phyloP scores from a whole-genome alignment of 2,113 vertebrate species.

The rabbit (Oryctolagus cuniculus) region DNA sequence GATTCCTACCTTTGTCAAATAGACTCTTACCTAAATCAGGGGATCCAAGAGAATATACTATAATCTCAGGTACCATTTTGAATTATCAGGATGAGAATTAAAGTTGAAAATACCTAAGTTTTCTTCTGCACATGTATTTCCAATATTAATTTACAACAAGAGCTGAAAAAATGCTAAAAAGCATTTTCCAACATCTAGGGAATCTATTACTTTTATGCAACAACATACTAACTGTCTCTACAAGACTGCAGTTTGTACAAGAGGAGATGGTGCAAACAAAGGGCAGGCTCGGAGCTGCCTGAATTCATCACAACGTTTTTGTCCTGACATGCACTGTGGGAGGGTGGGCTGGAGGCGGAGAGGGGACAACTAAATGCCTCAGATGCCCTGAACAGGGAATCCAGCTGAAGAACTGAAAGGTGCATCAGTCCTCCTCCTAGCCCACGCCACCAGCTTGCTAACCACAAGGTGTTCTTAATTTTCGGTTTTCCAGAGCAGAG shows the following conservation, averaged over 20 bases:
- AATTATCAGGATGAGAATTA: neutral
- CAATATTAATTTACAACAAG: conserved; percentile 44
- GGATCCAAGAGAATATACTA: neutral
- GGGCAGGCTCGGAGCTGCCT: conserved; percentile 67
- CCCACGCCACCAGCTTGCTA: neutral
- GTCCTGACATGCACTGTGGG: conserved; percentile 42
- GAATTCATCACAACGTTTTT: conserved; percentile 78
- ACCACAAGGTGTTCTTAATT: conserved; percentile 14
- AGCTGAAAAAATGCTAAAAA: neutral
- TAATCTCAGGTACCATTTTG: neutral
- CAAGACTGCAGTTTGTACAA: conserved; percentile 79
- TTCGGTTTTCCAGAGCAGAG: conserved; percentile 63
- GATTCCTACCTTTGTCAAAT: neutral
- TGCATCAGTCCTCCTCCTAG: neutral
- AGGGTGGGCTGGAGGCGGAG: conserved; percentile 44
- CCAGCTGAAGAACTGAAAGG: neutral
- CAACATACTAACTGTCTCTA: conserved; percentile 78
- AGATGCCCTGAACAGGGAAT: neutral
- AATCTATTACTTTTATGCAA: conserved; percentile 70
- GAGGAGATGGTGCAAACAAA: conserved; percentile 77
- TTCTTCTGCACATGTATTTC: conserved; percentile 29
- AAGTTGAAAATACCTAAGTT: conserved; percentile 42
- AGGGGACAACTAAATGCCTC: conserved; percentile 39
- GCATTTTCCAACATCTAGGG: neutral
- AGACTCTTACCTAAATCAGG: neutral